These are phyloP conservation scores for Drosophila bocki DNA, from an alignment of 1,140 invertebrate species.

Conservation along the genomic window DNA sequence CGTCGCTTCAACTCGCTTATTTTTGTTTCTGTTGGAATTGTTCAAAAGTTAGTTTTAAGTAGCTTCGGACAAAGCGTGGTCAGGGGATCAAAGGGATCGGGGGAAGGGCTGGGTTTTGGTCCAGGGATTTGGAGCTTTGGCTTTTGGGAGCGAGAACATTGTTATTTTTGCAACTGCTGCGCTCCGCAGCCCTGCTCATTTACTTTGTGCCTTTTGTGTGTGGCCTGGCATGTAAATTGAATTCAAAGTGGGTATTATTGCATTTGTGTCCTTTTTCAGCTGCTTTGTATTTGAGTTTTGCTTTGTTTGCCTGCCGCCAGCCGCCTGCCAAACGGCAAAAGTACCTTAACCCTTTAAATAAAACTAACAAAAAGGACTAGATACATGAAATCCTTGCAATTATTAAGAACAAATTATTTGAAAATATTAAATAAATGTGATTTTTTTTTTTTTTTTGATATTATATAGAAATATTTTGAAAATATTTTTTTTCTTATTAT, in stretches of 20 bases:
- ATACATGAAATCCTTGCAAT: too few species aligned
- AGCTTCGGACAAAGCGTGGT: constrained; percentile 45
- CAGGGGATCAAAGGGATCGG: constrained; percentile 7
- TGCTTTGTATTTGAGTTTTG: constrained; percentile 56
- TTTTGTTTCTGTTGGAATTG: constrained; percentile 64
- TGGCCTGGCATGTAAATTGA: constrained; percentile 75
- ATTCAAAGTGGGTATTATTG: constrained; percentile 71
- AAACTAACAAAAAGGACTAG: background rate
- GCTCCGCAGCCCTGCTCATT: constrained; percentile 60
- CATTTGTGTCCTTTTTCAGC: constrained; percentile 54
- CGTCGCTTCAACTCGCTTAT: constrained; percentile 46
- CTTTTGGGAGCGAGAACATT: constrained; percentile 53
- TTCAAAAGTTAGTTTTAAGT: constrained; percentile 78
- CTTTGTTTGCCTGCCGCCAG: constrained; percentile 28
- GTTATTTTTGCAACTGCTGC: constrained; percentile 72
- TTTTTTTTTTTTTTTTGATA: too few species aligned
- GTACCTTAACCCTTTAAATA: constrained; percentile 30
- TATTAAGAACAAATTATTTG: too few species aligned
- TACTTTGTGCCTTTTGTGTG: constrained; percentile 67
- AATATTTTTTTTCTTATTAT: background rate
- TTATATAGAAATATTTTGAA: background rate
- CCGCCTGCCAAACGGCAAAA: constrained; percentile 33
- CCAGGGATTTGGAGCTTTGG: constrained; percentile 33
- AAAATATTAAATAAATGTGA: background rate
- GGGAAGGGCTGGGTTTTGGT: background rate